Evolutionary conservation across 1,140 invertebrate species (phyloP).

Genomic region (Lordiphosa mommai): DNA sequence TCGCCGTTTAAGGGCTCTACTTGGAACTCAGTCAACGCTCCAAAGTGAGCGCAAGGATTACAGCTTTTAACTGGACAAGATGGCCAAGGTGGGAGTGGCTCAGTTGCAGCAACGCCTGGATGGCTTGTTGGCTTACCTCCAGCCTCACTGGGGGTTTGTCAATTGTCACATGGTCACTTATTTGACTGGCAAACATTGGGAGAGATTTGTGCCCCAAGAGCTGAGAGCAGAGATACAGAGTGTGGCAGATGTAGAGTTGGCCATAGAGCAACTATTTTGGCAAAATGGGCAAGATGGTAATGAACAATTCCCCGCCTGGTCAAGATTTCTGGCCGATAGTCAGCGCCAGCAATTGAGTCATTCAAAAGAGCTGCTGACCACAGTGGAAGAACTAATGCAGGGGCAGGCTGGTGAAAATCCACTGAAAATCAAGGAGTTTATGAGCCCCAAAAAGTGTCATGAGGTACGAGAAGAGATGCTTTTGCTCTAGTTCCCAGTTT

Average conservation of each 20-base stretch:
- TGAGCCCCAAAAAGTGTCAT: slow-evolving; percentile 90
- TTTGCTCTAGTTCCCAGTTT: neutral
- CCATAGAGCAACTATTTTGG: slow-evolving; percentile 62
- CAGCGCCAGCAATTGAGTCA: slow-evolving; percentile 49
- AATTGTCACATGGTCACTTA: slow-evolving; percentile 91
- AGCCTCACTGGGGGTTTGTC: slow-evolving; percentile 82
- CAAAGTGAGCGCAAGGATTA: slow-evolving; percentile 50
- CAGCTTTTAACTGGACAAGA: slow-evolving; percentile 45
- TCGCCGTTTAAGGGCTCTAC: slow-evolving; percentile 84
- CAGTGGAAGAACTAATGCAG: slow-evolving; percentile 45
- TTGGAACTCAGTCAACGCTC: slow-evolving; percentile 80
- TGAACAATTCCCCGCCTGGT: slow-evolving; percentile 24
- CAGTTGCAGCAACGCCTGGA: slow-evolving; percentile 80
- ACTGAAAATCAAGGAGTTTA: slow-evolving; percentile 83
- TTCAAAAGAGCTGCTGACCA: slow-evolving; percentile 79
- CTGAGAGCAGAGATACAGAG: slow-evolving; percentile 81
- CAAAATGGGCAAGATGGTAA: slow-evolving; percentile 13
- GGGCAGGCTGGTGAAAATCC: slow-evolving; percentile 45
- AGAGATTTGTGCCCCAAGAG: slow-evolving; percentile 81
- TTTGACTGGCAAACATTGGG: slow-evolving; percentile 86
- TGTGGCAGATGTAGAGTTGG: slow-evolving; percentile 22
- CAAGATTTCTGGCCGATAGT: slow-evolving; percentile 51
- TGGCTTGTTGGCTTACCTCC: slow-evolving; percentile 81
- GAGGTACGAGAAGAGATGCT: slow-evolving; percentile 82
- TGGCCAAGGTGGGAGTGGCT: slow-evolving; percentile 27